phyloP scores from a whole-genome alignment of 2,113 vertebrate species.

The Nicator chloris region DNA sequence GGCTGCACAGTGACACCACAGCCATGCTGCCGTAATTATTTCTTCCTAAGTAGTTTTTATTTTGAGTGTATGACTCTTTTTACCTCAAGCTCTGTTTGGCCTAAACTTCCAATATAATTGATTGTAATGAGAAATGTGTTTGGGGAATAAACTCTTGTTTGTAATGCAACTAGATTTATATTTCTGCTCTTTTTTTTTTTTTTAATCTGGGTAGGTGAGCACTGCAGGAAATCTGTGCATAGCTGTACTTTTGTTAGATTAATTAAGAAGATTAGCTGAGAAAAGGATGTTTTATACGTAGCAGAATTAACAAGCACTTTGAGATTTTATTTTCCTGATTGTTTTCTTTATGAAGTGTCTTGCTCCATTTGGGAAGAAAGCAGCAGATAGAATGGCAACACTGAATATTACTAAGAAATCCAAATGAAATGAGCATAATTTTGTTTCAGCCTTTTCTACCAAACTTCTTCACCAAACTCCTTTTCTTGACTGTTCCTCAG shows the following conservation, averaged over 20 bases:
- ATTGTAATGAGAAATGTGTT: background rate
- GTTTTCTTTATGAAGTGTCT: background rate
- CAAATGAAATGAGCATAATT: background rate
- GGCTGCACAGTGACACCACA: background rate
- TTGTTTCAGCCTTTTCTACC: background rate
- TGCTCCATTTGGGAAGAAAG: background rate
- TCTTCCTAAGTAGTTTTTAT: background rate
- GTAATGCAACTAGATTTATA: background rate
- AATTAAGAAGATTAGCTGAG: conserved; percentile 3
- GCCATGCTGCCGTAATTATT: accelerated
- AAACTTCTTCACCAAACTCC: background rate
- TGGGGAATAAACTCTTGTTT: background rate
- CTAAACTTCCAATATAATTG: background rate
- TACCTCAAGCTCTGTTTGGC: background rate
- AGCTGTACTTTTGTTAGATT: background rate
- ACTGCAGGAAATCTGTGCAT: background rate
- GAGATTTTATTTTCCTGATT: background rate
- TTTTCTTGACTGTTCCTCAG: background rate
- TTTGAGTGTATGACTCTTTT: background rate
- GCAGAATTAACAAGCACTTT: background rate
- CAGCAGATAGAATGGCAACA: background rate
- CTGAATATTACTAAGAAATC: background rate
- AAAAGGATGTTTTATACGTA: background rate
- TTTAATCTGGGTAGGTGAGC: background rate
- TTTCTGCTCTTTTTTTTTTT: background rate